These are phyloP conservation scores for Lepidocyrtinus sp. DNA, from an alignment of 2,888 invertebrate species.

Conservation along the genomic window DNA sequence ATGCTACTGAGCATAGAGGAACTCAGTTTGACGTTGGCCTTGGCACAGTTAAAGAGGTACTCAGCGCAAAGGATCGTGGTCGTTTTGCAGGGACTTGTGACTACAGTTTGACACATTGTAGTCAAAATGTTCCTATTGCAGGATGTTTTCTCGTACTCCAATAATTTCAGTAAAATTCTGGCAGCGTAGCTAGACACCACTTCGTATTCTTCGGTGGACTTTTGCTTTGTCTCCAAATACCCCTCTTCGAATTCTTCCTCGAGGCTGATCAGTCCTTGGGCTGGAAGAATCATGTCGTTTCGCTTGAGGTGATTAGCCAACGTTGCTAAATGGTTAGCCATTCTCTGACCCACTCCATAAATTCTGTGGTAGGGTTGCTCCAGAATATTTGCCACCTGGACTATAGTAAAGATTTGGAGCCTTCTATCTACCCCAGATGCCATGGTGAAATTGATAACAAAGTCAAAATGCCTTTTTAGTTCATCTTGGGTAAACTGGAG, in stretches of 20 bases:
- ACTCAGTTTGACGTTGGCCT: neutral
- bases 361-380: too few species aligned
- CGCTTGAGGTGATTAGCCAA: neutral
- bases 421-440: neutral
- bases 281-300: neutral
- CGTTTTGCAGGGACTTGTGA: constrained; percentile 6
- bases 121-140: neutral
- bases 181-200: neutral
- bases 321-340: too few species aligned
- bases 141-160: neutral
- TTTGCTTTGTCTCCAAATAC: neutral
- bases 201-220: constrained; percentile 23
- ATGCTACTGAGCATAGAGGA: neutral
- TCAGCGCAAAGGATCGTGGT: constrained; percentile 35
- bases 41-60: constrained; percentile 1
- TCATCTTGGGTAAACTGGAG: neutral
- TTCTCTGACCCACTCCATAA: too few species aligned
- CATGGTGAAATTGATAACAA: neutral
- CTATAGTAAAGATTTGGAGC: neutral
- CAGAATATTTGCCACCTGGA: neutral
- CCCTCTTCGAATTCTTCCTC: constrained; percentile 7
- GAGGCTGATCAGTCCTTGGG: neutral
- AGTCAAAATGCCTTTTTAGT: neutral
- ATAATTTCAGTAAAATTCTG: neutral
- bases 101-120: neutral